Evolutionary conservation across 2,113 vertebrate species (phyloP), one percentile per base, ranked within the genome.

Genomic region (Lamprologus sp.): DNA sequence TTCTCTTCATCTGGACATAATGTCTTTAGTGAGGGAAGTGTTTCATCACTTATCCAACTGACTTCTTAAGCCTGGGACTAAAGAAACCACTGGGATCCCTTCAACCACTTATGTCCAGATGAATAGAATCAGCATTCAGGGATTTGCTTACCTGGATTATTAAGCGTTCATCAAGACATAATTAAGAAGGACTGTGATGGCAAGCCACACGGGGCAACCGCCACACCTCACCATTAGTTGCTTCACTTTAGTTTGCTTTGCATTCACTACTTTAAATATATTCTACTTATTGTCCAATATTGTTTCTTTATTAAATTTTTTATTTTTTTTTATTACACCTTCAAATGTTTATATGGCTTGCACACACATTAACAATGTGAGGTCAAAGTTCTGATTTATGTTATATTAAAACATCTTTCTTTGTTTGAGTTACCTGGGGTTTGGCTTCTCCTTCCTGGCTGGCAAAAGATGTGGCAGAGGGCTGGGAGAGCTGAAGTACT

Each of bases 321-420:
- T 28, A 6, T 58, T 31, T 58, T 31, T 1, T 58, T 7, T 58
- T 13, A 31, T 31, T 58, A 31, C 26, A 58, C 5, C 7, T 58
- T 9, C 0, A 1, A 4, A 31, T 58, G 26, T 58, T 31, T 6
- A 58, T 31, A 2, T 58, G 55, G 14, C 55, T 15, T 58, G 14
- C 55, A 9, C 26, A 2, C 7, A 56, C 23, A 56, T 9, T 28
- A 56, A 56, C 23, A 56, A 56, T 15, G 23, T 9, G 13, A 28
- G 7, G 55, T 56, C 26, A 31, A 17, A 58, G 14, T 58, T 58
- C 55, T 58, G 55, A 31, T 31, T 58, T 31, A 31, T 9, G 26
- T 58, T 28, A 58, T 15, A 15, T 58, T 28, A 28, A 58, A 28
- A 28, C 23, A 9, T 28, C 23, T 28, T 58, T 28, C 23, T 4